A percentile compares a stretch with the other conserved stretches of the same genome.
phyloP scores from a whole-genome alignment of 1,140 invertebrate genomes.

The Nephila pilipes region DNA sequence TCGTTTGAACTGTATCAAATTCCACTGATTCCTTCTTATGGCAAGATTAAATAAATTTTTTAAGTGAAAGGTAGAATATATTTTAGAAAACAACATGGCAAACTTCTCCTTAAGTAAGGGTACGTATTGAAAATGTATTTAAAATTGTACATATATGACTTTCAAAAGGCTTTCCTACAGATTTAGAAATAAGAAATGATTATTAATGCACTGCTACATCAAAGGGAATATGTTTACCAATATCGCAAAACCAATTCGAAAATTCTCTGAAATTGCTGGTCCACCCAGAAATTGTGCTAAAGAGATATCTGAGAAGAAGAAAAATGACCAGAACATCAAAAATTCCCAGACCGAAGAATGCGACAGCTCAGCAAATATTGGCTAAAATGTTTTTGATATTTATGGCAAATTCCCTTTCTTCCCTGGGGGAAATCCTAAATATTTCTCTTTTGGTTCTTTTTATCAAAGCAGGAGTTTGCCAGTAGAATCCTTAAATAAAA shows the following conservation, averaged over 20 bases:
- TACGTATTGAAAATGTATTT: too few relatives aligned
- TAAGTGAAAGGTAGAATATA: too few relatives aligned
- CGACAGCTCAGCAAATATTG: conserved; percentile 34
- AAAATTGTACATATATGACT: too few relatives aligned
- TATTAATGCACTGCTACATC: background rate
- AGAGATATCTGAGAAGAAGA: background rate
- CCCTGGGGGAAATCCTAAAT: background rate
- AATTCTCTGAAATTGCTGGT: background rate
- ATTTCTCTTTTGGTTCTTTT: background rate
- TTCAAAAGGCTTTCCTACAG: too few relatives aligned
- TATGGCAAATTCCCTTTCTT: conserved; percentile 4
- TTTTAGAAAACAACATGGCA: too few relatives aligned
- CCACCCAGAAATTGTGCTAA: background rate
- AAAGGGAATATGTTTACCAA: background rate
- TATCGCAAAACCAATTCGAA: background rate
- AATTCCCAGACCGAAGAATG: background rate
- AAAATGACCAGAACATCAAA: background rate
- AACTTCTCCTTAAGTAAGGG: too few relatives aligned
- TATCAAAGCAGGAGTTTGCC: background rate
- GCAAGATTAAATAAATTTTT: too few relatives aligned
- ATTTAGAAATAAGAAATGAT: background rate
- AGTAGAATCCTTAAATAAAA: background rate
- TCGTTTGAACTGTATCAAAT: too few relatives aligned
- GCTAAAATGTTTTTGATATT: conserved; percentile 39
- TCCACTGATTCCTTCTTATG: too few relatives aligned